Conservation (phyloP, 2,113 vertebrate genomes). For the Glaucidium brasilianum region DNA sequence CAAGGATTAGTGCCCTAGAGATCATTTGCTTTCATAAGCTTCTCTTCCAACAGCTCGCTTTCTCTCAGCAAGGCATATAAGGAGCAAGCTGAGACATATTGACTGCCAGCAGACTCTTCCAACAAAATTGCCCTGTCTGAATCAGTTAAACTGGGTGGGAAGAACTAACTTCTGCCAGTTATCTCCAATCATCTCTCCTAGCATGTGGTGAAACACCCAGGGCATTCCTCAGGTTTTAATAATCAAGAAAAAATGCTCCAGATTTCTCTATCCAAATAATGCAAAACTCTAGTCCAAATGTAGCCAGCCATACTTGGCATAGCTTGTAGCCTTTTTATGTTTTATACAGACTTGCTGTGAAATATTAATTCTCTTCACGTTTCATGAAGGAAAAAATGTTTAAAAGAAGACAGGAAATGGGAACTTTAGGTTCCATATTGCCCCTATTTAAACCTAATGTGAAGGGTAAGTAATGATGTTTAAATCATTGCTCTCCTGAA, state of each 20-base stretch:
- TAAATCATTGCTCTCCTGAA: slow-evolving; percentile 20
- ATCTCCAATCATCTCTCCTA: slow-evolving; percentile 42
- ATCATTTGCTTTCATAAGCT: slow-evolving; percentile 75
- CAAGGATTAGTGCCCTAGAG: slow-evolving; percentile 70
- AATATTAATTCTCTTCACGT: slow-evolving; percentile 18
- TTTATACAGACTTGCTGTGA: slow-evolving; percentile 48
- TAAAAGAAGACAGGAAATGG: neutral
- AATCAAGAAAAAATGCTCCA: slow-evolving; percentile 55
- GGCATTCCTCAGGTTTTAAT: slow-evolving; percentile 50
- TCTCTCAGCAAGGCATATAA: slow-evolving; percentile 69
- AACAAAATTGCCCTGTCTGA: slow-evolving; percentile 72
- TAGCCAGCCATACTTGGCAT: neutral
- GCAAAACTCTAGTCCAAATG: slow-evolving; percentile 19
- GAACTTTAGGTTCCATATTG: neutral
- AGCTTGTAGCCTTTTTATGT: neutral
- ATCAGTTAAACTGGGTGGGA: slow-evolving; percentile 71
- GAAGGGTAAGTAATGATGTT: neutral
- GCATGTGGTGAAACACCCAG: slow-evolving; percentile 43
- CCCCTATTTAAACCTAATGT: slow-evolving; percentile 6
- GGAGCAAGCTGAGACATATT: slow-evolving; percentile 74
- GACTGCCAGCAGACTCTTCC: slow-evolving; percentile 71
- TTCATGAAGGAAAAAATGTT: neutral
- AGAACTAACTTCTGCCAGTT: slow-evolving; percentile 66
- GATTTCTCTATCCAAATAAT: slow-evolving; percentile 52
- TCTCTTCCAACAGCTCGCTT: slow-evolving; percentile 58